These are phyloP conservation scores for Clostera curtula DNA, from an alignment of 2,888 invertebrate species.

Conservation along the genomic window DNA sequence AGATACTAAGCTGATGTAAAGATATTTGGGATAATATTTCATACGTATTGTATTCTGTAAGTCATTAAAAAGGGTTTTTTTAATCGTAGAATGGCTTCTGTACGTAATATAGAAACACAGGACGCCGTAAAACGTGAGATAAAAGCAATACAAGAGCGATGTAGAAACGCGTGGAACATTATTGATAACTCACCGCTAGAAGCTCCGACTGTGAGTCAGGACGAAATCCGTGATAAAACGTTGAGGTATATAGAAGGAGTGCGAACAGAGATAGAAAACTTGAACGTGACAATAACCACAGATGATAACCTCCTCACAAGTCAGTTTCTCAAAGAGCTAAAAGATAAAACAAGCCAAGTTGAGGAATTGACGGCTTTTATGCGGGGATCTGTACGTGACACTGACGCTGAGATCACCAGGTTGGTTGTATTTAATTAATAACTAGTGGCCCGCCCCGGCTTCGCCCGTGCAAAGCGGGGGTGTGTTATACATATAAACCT, in stretches of 20 bases:
- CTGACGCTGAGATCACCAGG: constrained; percentile 52
- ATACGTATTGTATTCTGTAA: neutral
- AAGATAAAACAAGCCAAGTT: constrained; percentile 41
- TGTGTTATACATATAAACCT: too few relatives aligned
- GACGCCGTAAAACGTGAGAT: constrained; percentile 40
- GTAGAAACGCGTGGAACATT: constrained; percentile 38
- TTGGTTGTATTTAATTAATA: too few relatives aligned
- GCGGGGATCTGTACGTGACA: constrained; percentile 43
- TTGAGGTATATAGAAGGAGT: constrained; percentile 46
- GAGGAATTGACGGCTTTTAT: constrained; percentile 50
- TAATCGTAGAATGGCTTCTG: constrained; percentile 37
- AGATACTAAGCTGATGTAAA: too few relatives aligned
- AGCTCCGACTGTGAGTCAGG: constrained; percentile 20
- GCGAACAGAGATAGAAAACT: constrained; percentile 38
- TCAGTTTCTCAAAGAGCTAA: constrained; percentile 48
- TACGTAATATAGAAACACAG: constrained; percentile 35
- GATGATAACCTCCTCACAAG: constrained; percentile 48
- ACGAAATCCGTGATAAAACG: constrained; percentile 32
- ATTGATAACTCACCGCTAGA: constrained; percentile 45
- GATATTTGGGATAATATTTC: too few relatives aligned
- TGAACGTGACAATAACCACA: constrained; percentile 36
- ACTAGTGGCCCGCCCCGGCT: too few relatives aligned
- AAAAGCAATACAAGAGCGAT: constrained; percentile 38
- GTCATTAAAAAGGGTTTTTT: neutral
- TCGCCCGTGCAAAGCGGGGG: too few relatives aligned